phyloP scores from a whole-genome alignment of 1,140 invertebrate genomes.

The Sinonovacula constricta region DNA sequence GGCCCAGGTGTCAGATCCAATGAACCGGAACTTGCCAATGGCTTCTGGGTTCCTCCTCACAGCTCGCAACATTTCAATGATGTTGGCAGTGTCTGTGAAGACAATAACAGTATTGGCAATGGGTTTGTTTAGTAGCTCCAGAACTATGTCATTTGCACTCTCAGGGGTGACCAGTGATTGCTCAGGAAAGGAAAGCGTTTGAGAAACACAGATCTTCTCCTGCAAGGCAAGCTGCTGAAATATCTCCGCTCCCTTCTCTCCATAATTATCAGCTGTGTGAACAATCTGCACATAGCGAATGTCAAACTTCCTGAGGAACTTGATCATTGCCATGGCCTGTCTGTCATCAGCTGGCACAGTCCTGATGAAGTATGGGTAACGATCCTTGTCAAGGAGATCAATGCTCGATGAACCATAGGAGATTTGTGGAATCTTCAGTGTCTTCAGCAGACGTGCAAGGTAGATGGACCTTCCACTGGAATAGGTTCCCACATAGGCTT shows the following conservation, averaged over 20 bases:
- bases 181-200: slow-evolving; percentile 64
- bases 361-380: slow-evolving; percentile 88
- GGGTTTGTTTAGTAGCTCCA: slow-evolving; percentile 65
- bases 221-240: slow-evolving; percentile 55
- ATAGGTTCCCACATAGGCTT: slow-evolving; percentile 69
- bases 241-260: slow-evolving; percentile 53
- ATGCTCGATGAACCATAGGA: slow-evolving; percentile 88
- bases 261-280: slow-evolving; percentile 65
- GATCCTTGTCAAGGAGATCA: slow-evolving; percentile 86
- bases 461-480: slow-evolving; percentile 71
- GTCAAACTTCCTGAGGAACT: slow-evolving; percentile 64
- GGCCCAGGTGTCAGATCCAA: slow-evolving; percentile 72
- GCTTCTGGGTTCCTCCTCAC: slow-evolving; percentile 57
- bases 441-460: slow-evolving; percentile 68
- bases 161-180: slow-evolving; percentile 61
- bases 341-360: slow-evolving; percentile 90
- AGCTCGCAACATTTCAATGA: slow-evolving; percentile 66
- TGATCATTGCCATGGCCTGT: slow-evolving; percentile 86
- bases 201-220: slow-evolving; percentile 71
- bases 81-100: slow-evolving; percentile 63
- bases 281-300: slow-evolving; percentile 74
- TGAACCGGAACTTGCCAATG: slow-evolving; percentile 64
- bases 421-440: slow-evolving; percentile 88
- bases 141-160: slow-evolving; percentile 66
- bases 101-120: slow-evolving; percentile 71